Evolutionary conservation across 2,888 invertebrate genomes (phyloP).

Genomic region (Gymnosoma rotundatum): DNA sequence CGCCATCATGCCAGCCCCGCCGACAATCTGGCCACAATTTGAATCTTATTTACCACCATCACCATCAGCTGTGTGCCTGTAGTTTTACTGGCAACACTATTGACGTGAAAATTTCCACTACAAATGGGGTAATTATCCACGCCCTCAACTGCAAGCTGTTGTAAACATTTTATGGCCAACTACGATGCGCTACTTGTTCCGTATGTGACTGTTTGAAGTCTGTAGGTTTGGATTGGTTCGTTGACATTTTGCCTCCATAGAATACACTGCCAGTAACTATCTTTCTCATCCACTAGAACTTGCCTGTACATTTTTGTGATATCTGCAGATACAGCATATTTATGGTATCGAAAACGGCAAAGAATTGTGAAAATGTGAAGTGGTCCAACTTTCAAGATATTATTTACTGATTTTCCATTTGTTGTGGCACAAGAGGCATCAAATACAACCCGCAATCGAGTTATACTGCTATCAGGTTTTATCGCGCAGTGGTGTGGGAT

Average conservation of each 20-base stretch:
- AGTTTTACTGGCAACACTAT: no score
- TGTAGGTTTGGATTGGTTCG: neutral
- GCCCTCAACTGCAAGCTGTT: constrained; percentile 49
- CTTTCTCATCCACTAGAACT: constrained; percentile 31
- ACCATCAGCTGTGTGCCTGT: no score
- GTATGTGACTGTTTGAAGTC: constrained; percentile 60
- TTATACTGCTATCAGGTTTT: constrained; percentile 56
- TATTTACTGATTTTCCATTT: constrained; percentile 49
- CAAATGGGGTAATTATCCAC: constrained; percentile 50
- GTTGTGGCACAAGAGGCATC: constrained; percentile 40
- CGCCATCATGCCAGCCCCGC: no score
- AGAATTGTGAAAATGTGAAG: constrained; percentile 57
- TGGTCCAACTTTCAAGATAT: constrained; percentile 30
- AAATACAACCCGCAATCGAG: neutral
- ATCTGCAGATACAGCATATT: constrained; percentile 62
- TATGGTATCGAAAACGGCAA: constrained; percentile 59
- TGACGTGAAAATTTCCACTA: no score
- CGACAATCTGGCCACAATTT: no score
- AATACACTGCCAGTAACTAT: constrained; percentile 63
- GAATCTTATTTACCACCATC: no score
- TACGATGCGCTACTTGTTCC: constrained; percentile 67
- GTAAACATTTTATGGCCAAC: constrained; percentile 23
- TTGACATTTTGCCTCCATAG: constrained; percentile 49
- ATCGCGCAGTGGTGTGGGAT: constrained; percentile 50
- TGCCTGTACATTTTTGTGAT: constrained; percentile 70